A percentile compares a stretch with the other conserved stretches of the same genome.
These are phyloP conservation scores for Cryptomyrus ogoouensis DNA, from an alignment of 2,113 vertebrate species.

Conservation along the genomic window DNA sequence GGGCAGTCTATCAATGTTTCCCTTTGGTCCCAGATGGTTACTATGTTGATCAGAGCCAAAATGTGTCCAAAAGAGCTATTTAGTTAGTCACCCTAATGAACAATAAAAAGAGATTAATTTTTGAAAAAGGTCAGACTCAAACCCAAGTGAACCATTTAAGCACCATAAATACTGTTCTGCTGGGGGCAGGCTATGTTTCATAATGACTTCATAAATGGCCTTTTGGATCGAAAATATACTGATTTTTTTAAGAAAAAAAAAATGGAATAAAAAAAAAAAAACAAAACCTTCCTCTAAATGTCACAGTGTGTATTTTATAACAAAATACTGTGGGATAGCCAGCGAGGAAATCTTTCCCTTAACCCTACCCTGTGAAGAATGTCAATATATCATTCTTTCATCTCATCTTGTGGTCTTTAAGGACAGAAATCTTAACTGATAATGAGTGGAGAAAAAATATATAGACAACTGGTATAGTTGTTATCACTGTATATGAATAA, in stretches of 20 bases:
- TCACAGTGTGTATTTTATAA: slow-evolving; percentile 1
- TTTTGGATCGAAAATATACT: neutral
- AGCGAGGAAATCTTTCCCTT: neutral
- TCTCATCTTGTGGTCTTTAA: neutral
- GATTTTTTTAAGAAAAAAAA: neutral
- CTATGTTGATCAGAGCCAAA: neutral
- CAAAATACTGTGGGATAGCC: neutral
- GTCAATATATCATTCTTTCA: neutral
- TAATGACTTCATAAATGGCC: neutral
- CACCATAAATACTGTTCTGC: neutral
- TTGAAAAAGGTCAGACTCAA: neutral
- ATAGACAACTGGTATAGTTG: neutral
- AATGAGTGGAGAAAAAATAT: neutral
- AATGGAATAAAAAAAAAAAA: neutral
- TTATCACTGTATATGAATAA: neutral
- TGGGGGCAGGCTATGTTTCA: neutral
- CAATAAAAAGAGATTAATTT: slow-evolving; percentile 8
- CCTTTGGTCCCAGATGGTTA: neutral
- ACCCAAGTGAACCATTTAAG: neutral
- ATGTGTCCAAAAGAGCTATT: neutral
- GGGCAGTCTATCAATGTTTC: neutral
- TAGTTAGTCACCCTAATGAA: slow-evolving; percentile 2
- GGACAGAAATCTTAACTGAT: neutral
- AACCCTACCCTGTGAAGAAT: neutral
- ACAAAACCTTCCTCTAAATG: neutral